phyloP scores from a whole-genome alignment of 2,888 invertebrate genomes.

The Clistopyga incitator region DNA sequence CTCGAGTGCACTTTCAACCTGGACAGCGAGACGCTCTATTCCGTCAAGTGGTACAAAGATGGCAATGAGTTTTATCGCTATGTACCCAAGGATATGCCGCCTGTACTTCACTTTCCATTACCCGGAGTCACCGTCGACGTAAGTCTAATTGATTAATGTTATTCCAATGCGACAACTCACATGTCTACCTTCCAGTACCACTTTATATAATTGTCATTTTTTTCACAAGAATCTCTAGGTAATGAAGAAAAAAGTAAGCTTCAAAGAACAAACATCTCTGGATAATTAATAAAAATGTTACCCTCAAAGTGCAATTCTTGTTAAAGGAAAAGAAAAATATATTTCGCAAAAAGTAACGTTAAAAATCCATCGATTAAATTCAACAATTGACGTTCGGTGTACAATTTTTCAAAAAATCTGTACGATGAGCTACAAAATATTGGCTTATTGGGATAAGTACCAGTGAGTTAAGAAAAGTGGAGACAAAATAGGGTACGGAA shows the following conservation, averaged over 20 bases:
- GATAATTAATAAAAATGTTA: too few relatives aligned
- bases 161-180: not conserved
- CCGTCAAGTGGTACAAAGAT: conserved; percentile 97
- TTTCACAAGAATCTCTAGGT: not conserved
- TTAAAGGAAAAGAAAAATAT: too few relatives aligned
- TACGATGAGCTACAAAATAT: not conserved
- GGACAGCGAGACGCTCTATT: conserved; percentile 93
- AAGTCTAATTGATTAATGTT: conserved; percentile 84
- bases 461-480: not conserved
- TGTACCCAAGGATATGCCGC: conserved; percentile 93
- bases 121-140: conserved; percentile 95
- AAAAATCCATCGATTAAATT: too few relatives aligned
- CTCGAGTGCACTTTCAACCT: conserved; percentile 94
- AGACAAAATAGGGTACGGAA: not conserved
- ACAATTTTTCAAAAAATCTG: not conserved
- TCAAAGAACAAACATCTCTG: too few relatives aligned
- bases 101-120: conserved; percentile 91
- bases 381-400: too few relatives aligned
- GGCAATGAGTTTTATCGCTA: conserved; percentile 95
- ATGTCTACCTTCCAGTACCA: not conserved
- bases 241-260: not conserved
- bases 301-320: too few relatives aligned
- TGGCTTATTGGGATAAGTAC: not conserved
- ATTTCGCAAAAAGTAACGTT: too few relatives aligned
- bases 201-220: not conserved